A percentile compares a stretch with the other conserved stretches of the same genome.
Evolutionary conservation across 1,140 invertebrate genomes (phyloP).

Genomic region (Leptinotarsa lineolata): DNA sequence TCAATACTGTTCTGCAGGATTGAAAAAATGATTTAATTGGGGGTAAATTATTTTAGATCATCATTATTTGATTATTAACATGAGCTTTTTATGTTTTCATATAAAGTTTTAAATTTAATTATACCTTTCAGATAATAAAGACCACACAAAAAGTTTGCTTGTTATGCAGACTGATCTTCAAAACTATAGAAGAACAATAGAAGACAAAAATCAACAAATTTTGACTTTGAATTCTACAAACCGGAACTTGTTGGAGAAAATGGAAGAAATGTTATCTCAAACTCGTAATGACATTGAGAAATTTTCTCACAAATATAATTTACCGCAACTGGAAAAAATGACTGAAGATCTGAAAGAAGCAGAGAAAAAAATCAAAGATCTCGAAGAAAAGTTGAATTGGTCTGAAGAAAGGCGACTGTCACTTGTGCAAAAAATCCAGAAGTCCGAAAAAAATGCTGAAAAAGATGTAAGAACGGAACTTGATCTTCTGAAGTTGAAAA

Average conservation of each 20-base stretch:
- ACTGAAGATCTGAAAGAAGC: constrained; percentile 44
- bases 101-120: background rate
- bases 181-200: constrained; percentile 38
- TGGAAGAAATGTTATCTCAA: constrained; percentile 46
- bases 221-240: constrained; percentile 39
- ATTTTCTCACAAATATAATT: constrained; percentile 45
- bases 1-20: too few relatives aligned
- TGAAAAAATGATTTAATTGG: too few relatives aligned
- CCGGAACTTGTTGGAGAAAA: constrained; percentile 44
- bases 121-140: constrained; percentile 37
- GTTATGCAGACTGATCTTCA: constrained; percentile 45
- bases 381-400: constrained; percentile 25
- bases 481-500: constrained; percentile 11
- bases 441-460: constrained; percentile 25
- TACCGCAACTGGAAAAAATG: constrained; percentile 45
- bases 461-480: constrained; percentile 28
- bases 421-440: constrained; percentile 31
- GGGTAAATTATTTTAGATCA: too few relatives aligned
- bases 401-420: constrained; percentile 32
- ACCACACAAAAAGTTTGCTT: constrained; percentile 41
- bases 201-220: constrained; percentile 45
- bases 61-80: too few relatives aligned
- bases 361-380: constrained; percentile 34
- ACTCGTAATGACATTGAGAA: constrained; percentile 45
- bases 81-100: background rate